Percentiles rank a stretch among this genome's conserved stretches.
phyloP scores from a whole-genome alignment of 2,888 invertebrate species.

The Drosophila koepferae region DNA sequence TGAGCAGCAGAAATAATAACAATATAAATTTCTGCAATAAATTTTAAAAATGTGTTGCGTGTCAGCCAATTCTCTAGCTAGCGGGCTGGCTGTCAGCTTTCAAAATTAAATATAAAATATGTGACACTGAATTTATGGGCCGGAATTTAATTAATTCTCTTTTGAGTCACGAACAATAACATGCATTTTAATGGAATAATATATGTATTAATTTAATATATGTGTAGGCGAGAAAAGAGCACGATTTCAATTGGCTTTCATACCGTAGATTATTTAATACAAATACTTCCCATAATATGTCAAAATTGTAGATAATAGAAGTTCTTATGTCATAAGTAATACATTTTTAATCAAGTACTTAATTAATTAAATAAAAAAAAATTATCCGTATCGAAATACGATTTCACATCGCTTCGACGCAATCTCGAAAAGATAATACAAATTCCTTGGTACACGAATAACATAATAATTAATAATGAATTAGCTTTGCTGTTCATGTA shows the following conservation, averaged over 20 bases:
- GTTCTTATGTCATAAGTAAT: neutral
- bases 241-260: neutral
- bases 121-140: constrained; percentile 29
- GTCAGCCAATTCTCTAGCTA: neutral
- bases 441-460: neutral
- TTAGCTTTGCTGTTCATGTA: neutral
- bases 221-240: neutral
- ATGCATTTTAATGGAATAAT: constrained; percentile 7
- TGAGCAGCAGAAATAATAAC: neutral
- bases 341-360: neutral
- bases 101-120: constrained; percentile 23
- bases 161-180: constrained; percentile 30
- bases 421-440: neutral
- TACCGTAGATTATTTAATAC: neutral
- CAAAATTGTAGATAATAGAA: neutral
- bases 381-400: neutral
- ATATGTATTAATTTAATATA: neutral
- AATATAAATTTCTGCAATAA: constrained; percentile 11
- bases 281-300: neutral
- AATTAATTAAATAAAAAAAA: neutral
- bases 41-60: constrained; percentile 13
- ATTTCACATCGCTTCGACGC: neutral
- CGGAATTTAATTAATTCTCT: constrained; percentile 54
- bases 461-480: neutral
- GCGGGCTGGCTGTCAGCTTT: neutral